phyloP scores from a whole-genome alignment of 2,113 vertebrate species.

The Ageneiosus marmoratus region DNA sequence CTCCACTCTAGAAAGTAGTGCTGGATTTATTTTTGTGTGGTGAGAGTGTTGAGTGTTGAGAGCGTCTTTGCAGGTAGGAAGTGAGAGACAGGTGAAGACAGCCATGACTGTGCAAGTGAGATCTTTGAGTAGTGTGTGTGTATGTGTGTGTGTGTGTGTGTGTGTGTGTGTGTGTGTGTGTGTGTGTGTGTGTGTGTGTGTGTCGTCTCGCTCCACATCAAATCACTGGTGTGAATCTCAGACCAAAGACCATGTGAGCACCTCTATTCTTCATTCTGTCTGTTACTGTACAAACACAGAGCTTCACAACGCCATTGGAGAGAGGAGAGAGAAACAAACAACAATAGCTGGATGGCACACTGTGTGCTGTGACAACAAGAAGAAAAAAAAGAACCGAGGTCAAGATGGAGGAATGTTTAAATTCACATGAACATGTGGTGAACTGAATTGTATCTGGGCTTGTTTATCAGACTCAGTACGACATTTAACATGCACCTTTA shows the following conservation, averaged over 20 bases:
- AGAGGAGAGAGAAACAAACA: not conserved
- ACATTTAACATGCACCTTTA: too few species aligned
- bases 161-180: conserved; percentile 8
- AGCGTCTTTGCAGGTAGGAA: not conserved
- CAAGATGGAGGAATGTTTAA: not conserved
- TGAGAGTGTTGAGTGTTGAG: not conserved
- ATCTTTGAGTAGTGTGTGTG: conserved; percentile 14
- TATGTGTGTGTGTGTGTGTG: conserved; percentile 26
- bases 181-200: conserved; percentile 19
- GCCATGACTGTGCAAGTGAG: conserved; percentile 18
- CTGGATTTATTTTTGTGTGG: not conserved
- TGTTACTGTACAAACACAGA: conserved; percentile 8
- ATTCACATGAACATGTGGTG: not conserved
- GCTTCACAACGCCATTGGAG: not conserved
- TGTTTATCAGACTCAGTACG: too few species aligned
- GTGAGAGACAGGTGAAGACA: conserved; percentile 22
- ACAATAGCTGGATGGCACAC: not conserved
- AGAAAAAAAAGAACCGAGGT: not conserved
- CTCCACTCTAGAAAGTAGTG: not conserved
- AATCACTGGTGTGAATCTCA: conserved; percentile 45
- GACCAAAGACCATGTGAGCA: conserved; percentile 35
- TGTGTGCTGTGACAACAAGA: not conserved
- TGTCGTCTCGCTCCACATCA: not conserved
- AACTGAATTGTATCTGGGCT: not conserved
- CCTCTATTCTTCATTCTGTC: conserved; percentile 26